Conservation (phyloP, 1,140 invertebrate species). For the Apis florea region DNA sequence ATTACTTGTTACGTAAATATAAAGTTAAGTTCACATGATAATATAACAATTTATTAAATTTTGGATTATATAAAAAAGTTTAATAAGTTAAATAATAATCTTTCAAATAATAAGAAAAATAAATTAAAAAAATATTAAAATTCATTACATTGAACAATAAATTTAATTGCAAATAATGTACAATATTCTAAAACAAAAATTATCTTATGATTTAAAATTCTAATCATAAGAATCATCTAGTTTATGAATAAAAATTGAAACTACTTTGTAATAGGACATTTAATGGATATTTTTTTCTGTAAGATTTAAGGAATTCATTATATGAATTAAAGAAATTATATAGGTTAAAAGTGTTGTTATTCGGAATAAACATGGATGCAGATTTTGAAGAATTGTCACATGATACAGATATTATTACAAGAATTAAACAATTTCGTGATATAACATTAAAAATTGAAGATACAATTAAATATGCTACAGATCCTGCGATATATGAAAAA, state of each 20-base stretch:
- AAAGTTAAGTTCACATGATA: too few relatives aligned
- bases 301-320: background rate
- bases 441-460: conserved; percentile 71
- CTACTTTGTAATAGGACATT: background rate
- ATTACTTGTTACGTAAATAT: too few relatives aligned
- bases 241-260: too few relatives aligned
- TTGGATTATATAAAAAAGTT: too few relatives aligned
- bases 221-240: background rate
- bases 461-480: conserved; percentile 62
- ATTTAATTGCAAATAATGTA: background rate
- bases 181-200: background rate
- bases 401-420: conserved; percentile 67
- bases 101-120: too few relatives aligned
- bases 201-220: background rate
- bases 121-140: too few relatives aligned
- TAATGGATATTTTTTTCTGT: background rate
- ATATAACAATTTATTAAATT: too few relatives aligned
- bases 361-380: conserved; percentile 60
- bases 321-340: background rate
- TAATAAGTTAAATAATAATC: too few relatives aligned
- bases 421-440: conserved; percentile 69
- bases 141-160: too few relatives aligned
- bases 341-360: background rate
- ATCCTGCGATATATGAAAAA: conserved; percentile 73
- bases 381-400: conserved; percentile 74